Evolutionary conservation across 2,888 invertebrate genomes (phyloP), one percentile per base, ranked within the genome.

Genomic region (Ophion ellenae): DNA sequence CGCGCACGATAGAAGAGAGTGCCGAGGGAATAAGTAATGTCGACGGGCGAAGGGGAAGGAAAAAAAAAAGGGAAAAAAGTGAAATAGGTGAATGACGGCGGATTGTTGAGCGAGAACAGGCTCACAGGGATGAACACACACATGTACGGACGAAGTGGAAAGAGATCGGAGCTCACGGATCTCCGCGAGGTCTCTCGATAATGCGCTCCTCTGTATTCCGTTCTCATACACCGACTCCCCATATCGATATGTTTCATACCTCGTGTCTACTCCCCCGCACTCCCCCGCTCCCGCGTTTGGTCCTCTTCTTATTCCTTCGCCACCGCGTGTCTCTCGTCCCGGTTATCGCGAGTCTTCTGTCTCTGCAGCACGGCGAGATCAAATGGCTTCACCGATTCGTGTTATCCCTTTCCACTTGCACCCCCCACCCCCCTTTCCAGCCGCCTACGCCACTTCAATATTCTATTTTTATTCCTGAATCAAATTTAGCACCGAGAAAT

Each of bases 381-480:
- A 93, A 93, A 93, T 93, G 94, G 93, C 93, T 94, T 94, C 93
- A 94, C 93, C 93, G 93, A 94, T 93, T 93, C 93, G 92, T 93
- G 93, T 93, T 93, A 93, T 92, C 90, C 91, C 86, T n/a, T 53
- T 61, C 70, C 69, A 2, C 20, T 66, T 36, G 5, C 57, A 93
- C 91, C 90, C 91, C 85, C 53, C 2, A 59, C 59, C 17, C 32
- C 45, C 76, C 24, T 64, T 47, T 88, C 92, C n/a, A 40, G 17
- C 36, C 47, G 10, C 32, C 36, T 17, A 32, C 28, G 64, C 53
- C 14, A 36, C 73, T 59, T 88, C 92, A 90, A 93, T 93, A 93
- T 93, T 92, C 92, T 90, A 92, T 92, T 93, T 93, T 93, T 94
- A 93, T 93, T 92, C 91, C 90, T 89, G 92, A 93, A 94, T 93